Conservation (phyloP, 2,113 vertebrate species). For the Dicaeum eximium region DNA sequence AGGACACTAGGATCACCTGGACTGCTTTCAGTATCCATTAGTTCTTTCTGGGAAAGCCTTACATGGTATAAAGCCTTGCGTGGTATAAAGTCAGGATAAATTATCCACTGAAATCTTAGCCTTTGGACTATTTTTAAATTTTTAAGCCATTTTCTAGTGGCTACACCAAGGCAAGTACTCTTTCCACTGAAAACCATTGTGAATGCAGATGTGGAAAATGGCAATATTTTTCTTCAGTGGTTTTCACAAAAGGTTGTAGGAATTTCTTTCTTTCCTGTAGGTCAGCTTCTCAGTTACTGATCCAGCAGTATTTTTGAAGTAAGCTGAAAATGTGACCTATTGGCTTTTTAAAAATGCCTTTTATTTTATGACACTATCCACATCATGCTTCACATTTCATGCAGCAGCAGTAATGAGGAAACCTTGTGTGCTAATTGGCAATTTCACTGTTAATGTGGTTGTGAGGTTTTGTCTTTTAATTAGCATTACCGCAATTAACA, state of each 20-base stretch:
- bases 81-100: not conserved
- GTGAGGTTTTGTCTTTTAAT: conserved; percentile 67
- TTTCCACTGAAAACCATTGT: not conserved
- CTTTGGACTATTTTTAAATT: not conserved
- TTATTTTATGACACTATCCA: not conserved
- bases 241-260: not conserved
- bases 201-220: not conserved
- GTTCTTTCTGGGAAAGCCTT: not conserved
- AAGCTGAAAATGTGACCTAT: not conserved
- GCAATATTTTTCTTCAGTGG: not conserved
- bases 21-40: not conserved
- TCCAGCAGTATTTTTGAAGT: not conserved
- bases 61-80: no score
- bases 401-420: conserved; percentile 39
- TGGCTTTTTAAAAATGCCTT: not conserved
- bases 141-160: not conserved
- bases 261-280: not conserved
- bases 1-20: not conserved
- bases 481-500: conserved; percentile 61
- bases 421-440: conserved; percentile 58
- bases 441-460: conserved; percentile 61
- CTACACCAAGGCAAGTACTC: not conserved
- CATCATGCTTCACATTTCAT: not conserved
- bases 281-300: not conserved
- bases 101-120: not conserved